Evolutionary conservation across 2,113 vertebrate species (phyloP).

Genomic region (Aepyceros melampus): DNA sequence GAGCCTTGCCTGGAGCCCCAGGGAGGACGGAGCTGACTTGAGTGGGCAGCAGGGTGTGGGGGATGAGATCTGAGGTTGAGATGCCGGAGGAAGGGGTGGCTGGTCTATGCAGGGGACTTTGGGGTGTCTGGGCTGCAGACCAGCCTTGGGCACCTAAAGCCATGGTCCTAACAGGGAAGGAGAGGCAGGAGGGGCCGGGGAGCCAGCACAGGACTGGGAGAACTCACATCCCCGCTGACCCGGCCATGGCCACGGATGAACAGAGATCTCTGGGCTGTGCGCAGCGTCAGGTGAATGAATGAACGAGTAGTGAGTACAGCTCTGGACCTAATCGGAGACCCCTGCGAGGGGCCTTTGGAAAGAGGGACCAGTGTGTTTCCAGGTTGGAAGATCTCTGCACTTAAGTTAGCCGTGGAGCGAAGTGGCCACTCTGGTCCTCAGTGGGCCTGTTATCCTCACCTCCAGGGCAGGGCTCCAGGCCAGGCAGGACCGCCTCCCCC

Average conservation of each 20-base stretch:
- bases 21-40: not conserved
- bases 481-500: no score
- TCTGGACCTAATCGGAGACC: not conserved
- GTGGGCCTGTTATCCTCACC: not conserved
- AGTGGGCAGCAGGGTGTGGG: not conserved
- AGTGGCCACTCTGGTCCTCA: rapidly evolving
- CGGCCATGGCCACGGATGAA: not conserved
- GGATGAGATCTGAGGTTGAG: not conserved
- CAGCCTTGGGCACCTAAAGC: not conserved
- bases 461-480: not conserved
- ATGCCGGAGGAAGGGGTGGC: not conserved
- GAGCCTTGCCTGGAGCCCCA: not conserved
- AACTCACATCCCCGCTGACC: rapidly evolving
- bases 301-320: no score
- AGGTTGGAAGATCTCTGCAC: not conserved
- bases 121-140: not conserved
- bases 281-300: rapidly evolving
- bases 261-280: rapidly evolving
- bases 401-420: not conserved
- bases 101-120: not conserved
- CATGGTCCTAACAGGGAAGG: not conserved
- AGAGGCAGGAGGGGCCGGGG: not conserved
- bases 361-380: no score
- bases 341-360: no score
- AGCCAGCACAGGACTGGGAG: not conserved